A percentile compares a stretch with the other conserved stretches of the same genome.
Conservation (phyloP, 2,113 vertebrate species). For the Hiodon alosoides region DNA sequence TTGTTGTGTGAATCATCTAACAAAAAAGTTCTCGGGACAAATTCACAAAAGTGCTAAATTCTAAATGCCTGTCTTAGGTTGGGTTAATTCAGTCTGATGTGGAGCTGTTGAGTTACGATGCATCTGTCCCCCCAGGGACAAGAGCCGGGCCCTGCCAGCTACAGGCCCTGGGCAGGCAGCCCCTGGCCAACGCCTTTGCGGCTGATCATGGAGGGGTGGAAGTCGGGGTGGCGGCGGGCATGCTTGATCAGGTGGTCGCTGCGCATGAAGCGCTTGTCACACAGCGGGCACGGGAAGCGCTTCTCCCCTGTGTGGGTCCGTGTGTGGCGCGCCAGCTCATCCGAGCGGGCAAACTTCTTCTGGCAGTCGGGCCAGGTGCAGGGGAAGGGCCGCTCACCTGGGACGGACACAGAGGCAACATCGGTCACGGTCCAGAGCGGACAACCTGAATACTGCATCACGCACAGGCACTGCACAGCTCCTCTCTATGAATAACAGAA, state of each 20-base stretch:
- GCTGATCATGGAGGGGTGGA: slow-evolving; percentile 63
- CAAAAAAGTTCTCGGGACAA: no score
- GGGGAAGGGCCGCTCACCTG: slow-evolving; percentile 68
- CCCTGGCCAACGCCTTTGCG: slow-evolving; percentile 45
- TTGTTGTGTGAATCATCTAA: no score
- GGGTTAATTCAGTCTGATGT: no score
- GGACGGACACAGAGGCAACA: slow-evolving; percentile 1
- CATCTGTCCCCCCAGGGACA: no score
- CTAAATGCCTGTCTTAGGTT: no score
- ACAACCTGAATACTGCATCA: background rate
- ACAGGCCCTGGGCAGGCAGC: slow-evolving; percentile 12
- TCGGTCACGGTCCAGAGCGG: background rate
- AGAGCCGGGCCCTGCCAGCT: background rate
- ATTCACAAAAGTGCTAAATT: background rate
- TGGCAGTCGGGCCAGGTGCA: slow-evolving; percentile 66
- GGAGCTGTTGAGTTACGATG: no score
- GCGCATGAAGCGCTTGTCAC: slow-evolving; percentile 72
- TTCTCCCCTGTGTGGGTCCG: slow-evolving; percentile 71
- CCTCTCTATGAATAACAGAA: no score
- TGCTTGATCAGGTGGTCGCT: slow-evolving; percentile 74
- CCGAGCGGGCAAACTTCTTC: slow-evolving; percentile 71
- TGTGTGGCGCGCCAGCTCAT: slow-evolving; percentile 68
- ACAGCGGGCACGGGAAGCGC: slow-evolving; percentile 67
- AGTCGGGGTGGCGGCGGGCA: slow-evolving; percentile 66
- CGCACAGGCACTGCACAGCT: background rate